phyloP scores from a whole-genome alignment of 2,888 invertebrate genomes.

The Calliopum simillimum region DNA sequence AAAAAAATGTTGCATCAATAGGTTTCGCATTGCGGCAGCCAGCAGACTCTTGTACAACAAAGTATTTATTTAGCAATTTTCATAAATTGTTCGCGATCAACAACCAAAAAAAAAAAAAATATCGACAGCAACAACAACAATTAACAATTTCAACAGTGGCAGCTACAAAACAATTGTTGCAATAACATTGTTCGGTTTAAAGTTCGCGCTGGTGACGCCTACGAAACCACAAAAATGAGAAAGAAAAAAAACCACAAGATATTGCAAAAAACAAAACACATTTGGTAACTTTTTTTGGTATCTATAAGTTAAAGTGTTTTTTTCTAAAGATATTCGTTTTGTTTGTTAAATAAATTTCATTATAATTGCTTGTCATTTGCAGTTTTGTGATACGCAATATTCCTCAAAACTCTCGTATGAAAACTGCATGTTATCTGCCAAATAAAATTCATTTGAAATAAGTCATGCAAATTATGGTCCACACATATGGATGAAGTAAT shows the following conservation, averaged over 20 bases:
- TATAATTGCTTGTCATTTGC: too few species aligned
- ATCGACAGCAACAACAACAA: background rate
- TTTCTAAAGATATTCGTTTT: background rate
- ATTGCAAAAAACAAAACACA: background rate
- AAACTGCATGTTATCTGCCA: too few species aligned
- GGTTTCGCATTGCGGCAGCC: background rate
- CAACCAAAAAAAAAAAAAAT: background rate
- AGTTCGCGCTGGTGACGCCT: slow-evolving; percentile 10
- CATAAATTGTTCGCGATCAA: background rate
- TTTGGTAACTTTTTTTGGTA: background rate
- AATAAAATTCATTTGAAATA: too few species aligned
- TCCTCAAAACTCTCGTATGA: too few species aligned
- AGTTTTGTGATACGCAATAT: too few species aligned
- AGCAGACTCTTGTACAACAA: too few species aligned
- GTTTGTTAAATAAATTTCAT: too few species aligned
- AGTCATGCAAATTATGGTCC: too few species aligned
- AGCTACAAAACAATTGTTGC: background rate
- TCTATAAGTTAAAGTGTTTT: background rate
- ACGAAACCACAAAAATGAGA: slow-evolving; percentile 3
- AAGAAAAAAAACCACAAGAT: slow-evolving; percentile 1
- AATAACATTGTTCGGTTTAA: background rate
- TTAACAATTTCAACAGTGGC: background rate
- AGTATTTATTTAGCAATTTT: background rate
- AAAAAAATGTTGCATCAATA: background rate
- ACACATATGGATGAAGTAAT: too few species aligned